These are phyloP conservation scores for Ernsta delagoae DNA, from an alignment of 2,888 invertebrate species.

Conservation along the genomic window DNA sequence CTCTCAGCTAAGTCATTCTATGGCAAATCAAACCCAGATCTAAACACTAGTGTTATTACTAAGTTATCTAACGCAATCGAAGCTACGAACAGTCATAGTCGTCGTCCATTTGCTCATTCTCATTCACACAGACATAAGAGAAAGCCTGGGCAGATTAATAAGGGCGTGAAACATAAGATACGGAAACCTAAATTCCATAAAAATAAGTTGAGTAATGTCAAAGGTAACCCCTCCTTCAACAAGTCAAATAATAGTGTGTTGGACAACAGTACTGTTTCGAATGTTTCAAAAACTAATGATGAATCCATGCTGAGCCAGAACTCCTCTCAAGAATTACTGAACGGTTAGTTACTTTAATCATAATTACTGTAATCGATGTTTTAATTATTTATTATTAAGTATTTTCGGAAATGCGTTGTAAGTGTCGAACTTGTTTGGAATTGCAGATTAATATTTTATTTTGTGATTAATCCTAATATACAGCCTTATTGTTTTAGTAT, in stretches of 20 bases:
- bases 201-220: constrained; percentile 48
- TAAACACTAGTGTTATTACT: constrained; percentile 60
- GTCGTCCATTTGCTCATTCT: constrained; percentile 58
- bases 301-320: constrained; percentile 59
- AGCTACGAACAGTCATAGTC: constrained; percentile 53
- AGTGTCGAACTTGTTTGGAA: no score
- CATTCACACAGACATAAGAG: constrained; percentile 61
- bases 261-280: constrained; percentile 34
- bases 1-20: constrained; percentile 84
- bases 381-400: neutral
- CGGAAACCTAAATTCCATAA: constrained; percentile 84
- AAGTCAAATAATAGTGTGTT: constrained; percentile 33
- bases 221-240: constrained; percentile 48
- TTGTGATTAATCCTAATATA: neutral
- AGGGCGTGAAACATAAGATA: constrained; percentile 87
- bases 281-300: constrained; percentile 39
- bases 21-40: constrained; percentile 75
- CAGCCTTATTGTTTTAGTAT: constrained; percentile 19
- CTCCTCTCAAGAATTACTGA: constrained; percentile 63
- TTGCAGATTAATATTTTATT: neutral
- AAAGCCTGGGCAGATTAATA: constrained; percentile 86
- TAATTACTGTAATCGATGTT: no score
- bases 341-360: constrained; percentile 58
- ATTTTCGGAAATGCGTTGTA: no score
- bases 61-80: constrained; percentile 69